phyloP scores from a whole-genome alignment of 2,113 vertebrate genomes.

The Cryptotis parvus region DNA sequence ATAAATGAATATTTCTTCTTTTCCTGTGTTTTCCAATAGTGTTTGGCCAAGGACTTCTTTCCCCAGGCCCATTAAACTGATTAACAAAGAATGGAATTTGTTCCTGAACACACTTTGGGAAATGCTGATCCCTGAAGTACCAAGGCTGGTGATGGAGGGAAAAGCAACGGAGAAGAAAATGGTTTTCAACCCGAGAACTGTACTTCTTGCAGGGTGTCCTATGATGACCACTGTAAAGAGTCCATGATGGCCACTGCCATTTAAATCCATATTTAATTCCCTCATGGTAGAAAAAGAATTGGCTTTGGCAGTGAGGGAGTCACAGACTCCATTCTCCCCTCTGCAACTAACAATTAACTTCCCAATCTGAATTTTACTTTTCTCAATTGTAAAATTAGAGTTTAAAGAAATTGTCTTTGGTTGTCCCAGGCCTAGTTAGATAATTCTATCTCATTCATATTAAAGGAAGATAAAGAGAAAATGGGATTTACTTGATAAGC shows the following conservation, averaged over 20 bases:
- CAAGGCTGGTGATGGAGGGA: neutral
- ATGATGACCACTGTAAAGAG: neutral
- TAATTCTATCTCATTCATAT: constrained; percentile 29
- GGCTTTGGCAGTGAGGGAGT: neutral
- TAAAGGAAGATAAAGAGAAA: constrained; percentile 50
- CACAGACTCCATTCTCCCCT: neutral
- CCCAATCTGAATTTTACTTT: constrained; percentile 27
- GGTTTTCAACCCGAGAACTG: neutral
- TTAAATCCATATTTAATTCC: neutral
- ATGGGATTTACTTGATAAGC: constrained; percentile 42
- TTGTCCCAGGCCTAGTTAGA: constrained; percentile 42
- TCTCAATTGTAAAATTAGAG: constrained; percentile 21
- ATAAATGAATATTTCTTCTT: neutral
- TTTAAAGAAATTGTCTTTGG: constrained; percentile 48
- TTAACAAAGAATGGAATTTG: neutral
- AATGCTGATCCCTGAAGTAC: neutral
- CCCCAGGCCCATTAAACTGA: neutral
- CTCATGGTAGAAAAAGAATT: neutral
- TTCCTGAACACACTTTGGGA: neutral
- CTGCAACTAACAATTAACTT: neutral
- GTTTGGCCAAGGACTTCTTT: neutral
- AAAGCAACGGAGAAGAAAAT: neutral
- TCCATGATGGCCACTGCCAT: neutral
- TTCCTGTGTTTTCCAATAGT: neutral
- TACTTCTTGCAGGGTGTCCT: neutral